Evolutionary conservation across 2,888 invertebrate genomes (phyloP).

Genomic region (Stegana nigrithorax): DNA sequence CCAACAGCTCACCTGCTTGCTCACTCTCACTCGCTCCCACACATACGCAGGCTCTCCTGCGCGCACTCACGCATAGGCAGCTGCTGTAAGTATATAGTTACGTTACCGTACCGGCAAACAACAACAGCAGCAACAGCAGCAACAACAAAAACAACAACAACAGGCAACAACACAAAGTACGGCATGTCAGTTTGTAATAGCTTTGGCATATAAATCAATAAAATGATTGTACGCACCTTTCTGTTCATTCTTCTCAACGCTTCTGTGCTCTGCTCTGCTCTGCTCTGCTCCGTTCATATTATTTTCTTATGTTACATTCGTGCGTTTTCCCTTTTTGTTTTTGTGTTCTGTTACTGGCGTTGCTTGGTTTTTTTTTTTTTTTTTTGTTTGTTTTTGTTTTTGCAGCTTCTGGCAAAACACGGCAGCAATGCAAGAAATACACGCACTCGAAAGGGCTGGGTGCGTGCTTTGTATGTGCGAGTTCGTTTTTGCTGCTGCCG

Average conservation of each 20-base stretch:
- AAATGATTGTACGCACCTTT: constrained; percentile 63
- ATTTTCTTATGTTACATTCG: not conserved
- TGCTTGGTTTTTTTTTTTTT: not conserved
- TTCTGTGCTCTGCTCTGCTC: no score
- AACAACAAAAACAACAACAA: constrained; percentile 13
- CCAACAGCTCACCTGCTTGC: not conserved
- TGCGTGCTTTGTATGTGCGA: not conserved
- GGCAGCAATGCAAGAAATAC: not conserved
- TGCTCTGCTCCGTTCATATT: not conserved
- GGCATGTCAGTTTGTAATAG: constrained; percentile 63
- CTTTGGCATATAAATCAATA: constrained; percentile 66
- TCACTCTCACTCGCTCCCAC: not conserved
- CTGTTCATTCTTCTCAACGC: no score
- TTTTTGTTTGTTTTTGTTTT: no score
- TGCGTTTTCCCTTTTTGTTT: not conserved
- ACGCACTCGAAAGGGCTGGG: constrained; percentile 14
- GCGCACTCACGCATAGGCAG: not conserved
- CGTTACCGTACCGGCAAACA: not conserved
- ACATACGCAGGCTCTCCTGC: not conserved
- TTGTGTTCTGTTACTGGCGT: not conserved
- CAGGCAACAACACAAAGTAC: not conserved
- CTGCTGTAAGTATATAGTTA: constrained; percentile 14
- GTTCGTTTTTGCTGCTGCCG: not conserved
- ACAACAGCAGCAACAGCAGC: constrained; percentile 15
- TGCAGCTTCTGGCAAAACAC: constrained; percentile 10